These are phyloP conservation scores for Drosophila subpulchrella DNA, from an alignment of 1,140 invertebrate species.

Conservation along the genomic window DNA sequence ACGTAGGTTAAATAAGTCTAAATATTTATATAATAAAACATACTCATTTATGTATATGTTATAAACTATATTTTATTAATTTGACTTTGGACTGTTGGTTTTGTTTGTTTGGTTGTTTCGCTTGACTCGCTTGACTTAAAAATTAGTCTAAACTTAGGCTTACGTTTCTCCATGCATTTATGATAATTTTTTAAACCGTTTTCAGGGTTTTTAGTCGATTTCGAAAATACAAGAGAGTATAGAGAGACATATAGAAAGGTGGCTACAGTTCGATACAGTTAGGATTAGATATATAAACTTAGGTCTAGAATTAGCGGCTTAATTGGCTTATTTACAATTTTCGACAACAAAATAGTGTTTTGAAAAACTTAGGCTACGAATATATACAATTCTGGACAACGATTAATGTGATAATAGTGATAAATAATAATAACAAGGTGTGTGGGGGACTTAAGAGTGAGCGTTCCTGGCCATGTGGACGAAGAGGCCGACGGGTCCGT, in stretches of 20 bases:
- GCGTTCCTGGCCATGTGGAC: conserved; percentile 94
- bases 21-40: conserved; percentile 37
- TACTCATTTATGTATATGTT: conserved; percentile 33
- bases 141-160: conserved; percentile 47
- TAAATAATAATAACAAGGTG: conserved; percentile 69
- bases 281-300: conserved; percentile 47
- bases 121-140: conserved; percentile 54
- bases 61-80: conserved; percentile 68
- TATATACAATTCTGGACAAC: conserved; percentile 82
- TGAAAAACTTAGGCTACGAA: conserved; percentile 60
- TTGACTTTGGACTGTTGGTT: conserved; percentile 73
- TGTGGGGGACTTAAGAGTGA: conserved; percentile 87
- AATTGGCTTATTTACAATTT: conserved; percentile 81
- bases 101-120: conserved; percentile 39
- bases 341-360: conserved; percentile 69
- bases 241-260: conserved; percentile 19
- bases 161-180: conserved; percentile 35
- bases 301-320: conserved; percentile 59
- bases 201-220: conserved; percentile 67
- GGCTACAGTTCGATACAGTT: conserved; percentile 34
- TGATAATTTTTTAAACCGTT: conserved; percentile 78
- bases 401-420: conserved; percentile 56
- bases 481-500: conserved; percentile 95
- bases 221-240: conserved; percentile 29
- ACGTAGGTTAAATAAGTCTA: conserved; percentile 46